Percentiles rank a stretch among this genome's conserved stretches.
Conservation (phyloP, 2,797 vertebrate genomes). For the Scolopax bukidnonensis region DNA sequence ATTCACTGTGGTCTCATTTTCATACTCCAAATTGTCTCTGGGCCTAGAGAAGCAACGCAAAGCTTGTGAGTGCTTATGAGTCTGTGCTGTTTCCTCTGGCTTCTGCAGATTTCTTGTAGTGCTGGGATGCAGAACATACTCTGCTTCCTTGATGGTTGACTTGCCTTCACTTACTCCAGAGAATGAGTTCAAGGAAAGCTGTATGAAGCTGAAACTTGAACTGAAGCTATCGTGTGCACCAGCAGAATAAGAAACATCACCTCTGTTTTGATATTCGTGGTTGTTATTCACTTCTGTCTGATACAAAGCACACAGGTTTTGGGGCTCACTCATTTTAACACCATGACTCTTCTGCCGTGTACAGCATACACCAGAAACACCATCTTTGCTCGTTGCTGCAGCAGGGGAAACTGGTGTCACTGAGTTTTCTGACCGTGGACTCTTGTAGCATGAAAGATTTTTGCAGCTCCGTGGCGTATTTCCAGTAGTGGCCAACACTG, state of each 20-base stretch:
- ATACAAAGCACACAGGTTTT: background rate
- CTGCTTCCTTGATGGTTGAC: background rate
- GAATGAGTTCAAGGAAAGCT: conserved; percentile 77
- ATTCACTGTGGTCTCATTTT: background rate
- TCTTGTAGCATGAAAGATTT: background rate
- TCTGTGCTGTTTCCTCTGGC: background rate
- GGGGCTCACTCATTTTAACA: background rate
- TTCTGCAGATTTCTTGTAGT: background rate
- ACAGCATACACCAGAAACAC: background rate
- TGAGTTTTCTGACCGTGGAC: background rate
- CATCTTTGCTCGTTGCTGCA: background rate
- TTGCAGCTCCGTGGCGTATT: background rate
- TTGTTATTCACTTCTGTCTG: conserved; percentile 27
- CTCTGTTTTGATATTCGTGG: background rate
- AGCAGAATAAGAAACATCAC: background rate
- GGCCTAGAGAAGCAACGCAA: background rate
- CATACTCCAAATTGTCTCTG: background rate
- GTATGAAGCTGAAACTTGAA: conserved; percentile 93
- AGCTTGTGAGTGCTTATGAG: background rate
- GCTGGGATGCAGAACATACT: background rate
- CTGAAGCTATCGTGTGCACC: conserved; percentile 68
- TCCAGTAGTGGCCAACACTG: rapidly evolving
- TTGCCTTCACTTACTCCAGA: conserved; percentile 46
- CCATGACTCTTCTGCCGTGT: rapidly evolving
- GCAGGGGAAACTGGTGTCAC: background rate